A percentile compares a stretch with the other conserved stretches of the same genome.
phyloP scores from a whole-genome alignment of 2,797 vertebrate genomes.

The Macrochelys suwanniensis region DNA sequence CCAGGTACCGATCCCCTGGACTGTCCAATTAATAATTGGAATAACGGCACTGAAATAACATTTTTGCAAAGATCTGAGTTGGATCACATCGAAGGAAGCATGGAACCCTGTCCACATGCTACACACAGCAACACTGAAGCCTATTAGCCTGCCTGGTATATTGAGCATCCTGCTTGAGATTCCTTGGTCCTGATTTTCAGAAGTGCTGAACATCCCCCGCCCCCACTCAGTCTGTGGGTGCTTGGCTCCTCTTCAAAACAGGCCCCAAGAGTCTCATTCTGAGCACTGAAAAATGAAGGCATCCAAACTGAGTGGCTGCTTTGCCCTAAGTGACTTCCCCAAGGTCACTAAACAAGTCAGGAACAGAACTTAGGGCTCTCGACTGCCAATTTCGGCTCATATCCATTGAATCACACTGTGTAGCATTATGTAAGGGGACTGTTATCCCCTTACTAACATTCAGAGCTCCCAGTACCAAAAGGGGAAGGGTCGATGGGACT shows the following conservation, averaged over 20 bases:
- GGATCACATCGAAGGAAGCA: not conserved
- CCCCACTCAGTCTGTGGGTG: not conserved
- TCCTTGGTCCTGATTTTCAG: not conserved
- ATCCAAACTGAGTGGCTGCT: not conserved
- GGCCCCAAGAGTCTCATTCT: not conserved
- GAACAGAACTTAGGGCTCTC: not conserved
- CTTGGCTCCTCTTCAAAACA: not conserved
- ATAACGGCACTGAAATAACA: not conserved
- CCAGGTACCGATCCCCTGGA: not conserved
- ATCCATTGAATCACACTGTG: rapidly evolving
- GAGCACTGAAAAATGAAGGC: not conserved
- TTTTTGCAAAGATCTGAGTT: not conserved
- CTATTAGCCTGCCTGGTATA: rapidly evolving
- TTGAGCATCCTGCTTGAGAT: not conserved
- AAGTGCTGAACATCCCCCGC: not conserved
- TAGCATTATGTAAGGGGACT: too few species aligned
- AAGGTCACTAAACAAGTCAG: not conserved
- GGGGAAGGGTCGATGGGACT: too few species aligned
- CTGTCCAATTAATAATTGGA: not conserved
- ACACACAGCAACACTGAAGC: not conserved
- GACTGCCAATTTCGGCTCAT: rapidly evolving
- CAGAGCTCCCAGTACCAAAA: too few species aligned
- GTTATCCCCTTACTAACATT: too few species aligned
- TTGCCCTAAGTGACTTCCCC: not conserved
- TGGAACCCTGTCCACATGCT: not conserved